Percentiles rank a stretch among this genome's conserved stretches.
Conservation (phyloP, 2,888 invertebrate species). For the Metellina segmentata region DNA sequence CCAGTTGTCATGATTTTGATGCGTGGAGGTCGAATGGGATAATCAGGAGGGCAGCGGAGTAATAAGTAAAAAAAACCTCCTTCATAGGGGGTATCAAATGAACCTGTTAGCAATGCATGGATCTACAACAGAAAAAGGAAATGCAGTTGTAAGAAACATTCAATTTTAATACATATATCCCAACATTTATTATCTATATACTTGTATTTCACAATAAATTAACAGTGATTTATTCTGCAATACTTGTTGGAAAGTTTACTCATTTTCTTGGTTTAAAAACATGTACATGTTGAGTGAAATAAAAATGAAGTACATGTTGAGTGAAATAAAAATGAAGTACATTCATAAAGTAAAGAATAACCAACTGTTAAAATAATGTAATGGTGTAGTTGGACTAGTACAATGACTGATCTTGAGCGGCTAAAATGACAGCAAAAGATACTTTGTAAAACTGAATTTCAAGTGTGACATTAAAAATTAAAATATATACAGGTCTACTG, state of each 20-base stretch:
- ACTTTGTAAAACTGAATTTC: too few relatives aligned
- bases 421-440: too few relatives aligned
- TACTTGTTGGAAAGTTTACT: neutral
- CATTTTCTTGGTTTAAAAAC: neutral
- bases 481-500: too few relatives aligned
- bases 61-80: constrained; percentile 83
- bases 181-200: neutral
- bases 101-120: constrained; percentile 84
- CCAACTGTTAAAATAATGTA: too few relatives aligned
- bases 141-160: neutral
- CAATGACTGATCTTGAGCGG: too few relatives aligned
- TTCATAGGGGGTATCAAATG: constrained; percentile 85
- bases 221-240: neutral
- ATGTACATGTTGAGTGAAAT: too few relatives aligned
- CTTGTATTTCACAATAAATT: neutral
- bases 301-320: too few relatives aligned
- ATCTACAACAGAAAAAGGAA: constrained; percentile 78
- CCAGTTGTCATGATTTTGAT: constrained; percentile 85
- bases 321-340: too few relatives aligned
- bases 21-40: constrained; percentile 84
- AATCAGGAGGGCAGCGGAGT: constrained; percentile 83
- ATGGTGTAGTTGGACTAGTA: too few relatives aligned
- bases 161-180: neutral
- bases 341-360: too few relatives aligned
- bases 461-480: too few relatives aligned